Evolutionary conservation across 1,140 invertebrate genomes (phyloP), one percentile per base, ranked within the genome.

Genomic region (Drosophila nigromelanica): DNA sequence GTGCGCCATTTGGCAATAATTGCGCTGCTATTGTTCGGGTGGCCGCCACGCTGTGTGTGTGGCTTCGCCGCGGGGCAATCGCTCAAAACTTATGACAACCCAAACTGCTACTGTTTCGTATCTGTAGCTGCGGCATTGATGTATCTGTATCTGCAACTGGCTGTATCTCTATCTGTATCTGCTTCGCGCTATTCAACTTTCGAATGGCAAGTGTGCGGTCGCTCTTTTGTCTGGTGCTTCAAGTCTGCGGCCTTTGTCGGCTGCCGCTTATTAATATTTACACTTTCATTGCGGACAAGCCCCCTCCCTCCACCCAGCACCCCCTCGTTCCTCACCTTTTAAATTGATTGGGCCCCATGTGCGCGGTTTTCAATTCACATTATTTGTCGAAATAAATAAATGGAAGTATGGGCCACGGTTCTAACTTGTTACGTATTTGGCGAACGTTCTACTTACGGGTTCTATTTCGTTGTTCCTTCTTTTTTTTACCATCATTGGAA

Each of bases 81-180:
- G 80, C 63, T 89, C 83, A 89, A 89, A 73, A 83, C 85, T 79
- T 83, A 80, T 89, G 83, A 89, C 83, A 89, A 89, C 85, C 73
- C 64, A 83, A 89, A 83, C 67, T 66, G 83, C 83, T 89, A 89
- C 83, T 89, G 83, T 87, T 47, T 50, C n/a, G 37, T 60, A 52
- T 60, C 47, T 47, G 61, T 35, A 18, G 30, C 62, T 55, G 67
- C 55, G 70, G 52, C 63, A 78, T 62, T 77, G 69, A 81, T 81
- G 77, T 75, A 80, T 79, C 59, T 83, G 74, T 66, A 56, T 69
- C 40, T 45, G 43, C 37, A 42, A 35, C 60, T 52, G 48, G 3
- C 21, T 15, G 1, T 24, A 30, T 15, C 54, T 67, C 24, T 33
- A 59, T 10, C 24, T 30, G 56, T 51, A 30, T 8, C 21, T 45